Evolutionary conservation across 2,888 invertebrate genomes (phyloP), one percentile per base, ranked within the genome.

Genomic region (Tanytarsus gracilentus): DNA sequence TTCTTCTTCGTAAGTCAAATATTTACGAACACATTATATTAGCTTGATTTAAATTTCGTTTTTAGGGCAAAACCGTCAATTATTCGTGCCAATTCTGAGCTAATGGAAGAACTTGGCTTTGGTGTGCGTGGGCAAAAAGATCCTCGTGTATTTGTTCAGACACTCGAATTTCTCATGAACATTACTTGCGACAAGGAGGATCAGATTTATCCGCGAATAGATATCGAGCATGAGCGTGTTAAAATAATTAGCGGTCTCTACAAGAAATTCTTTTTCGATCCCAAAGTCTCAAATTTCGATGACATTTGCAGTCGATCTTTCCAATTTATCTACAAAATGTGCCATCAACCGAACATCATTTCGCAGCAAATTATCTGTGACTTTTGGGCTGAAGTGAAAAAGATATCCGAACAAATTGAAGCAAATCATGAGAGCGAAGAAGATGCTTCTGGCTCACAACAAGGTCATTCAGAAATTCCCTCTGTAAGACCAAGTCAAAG

Each of bases 31-130:
- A 33, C 9, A 33, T 29, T 29, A 33, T n/a, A 23, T 18, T 49
- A 23, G 21, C 9, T 23, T 23, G 7, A 14, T 14, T 25, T 51
- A 39, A 39, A 23, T 39, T 50, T 44, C 51, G 58, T 77, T 50
- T 70, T 74, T 9, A 77, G 78, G 66, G 77, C 78, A 0, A 82
- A 83, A 62, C 76, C 80, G 0, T 78, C 78, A 1, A 78, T 84
- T 25, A 77, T 80, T 0, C 74, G 77, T 5, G 81, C 80, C 23
- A 94, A 93, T 72, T 76, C 89, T 2, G 80, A 83, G 64, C 77
- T 87, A 4, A 79, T 94, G 49, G 80, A 88, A 62, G 77, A 79
- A 11, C 80, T 88, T 64, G 89, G 88, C 0, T 77, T 91, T 11
- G 83, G 77, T 1, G 76, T 69, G 3, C 67, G 72, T 2, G 71